Evolutionary conservation across 2,888 invertebrate genomes (phyloP), one percentile per base, ranked within the genome.

Genomic region (Pediacus dermestoides): DNA sequence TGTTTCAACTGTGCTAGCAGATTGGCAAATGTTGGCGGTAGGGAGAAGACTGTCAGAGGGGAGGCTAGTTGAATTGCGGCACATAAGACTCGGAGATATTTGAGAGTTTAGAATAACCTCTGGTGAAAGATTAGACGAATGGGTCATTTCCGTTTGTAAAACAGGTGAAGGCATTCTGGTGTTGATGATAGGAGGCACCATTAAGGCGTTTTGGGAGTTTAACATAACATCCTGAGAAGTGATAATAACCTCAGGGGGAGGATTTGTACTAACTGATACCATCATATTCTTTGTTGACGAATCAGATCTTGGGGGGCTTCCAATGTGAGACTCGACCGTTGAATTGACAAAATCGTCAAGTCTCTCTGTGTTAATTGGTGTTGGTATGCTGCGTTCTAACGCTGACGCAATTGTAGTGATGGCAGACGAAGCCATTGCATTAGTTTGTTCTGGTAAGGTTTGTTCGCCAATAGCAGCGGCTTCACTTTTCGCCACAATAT

Each of bases 51-150:
- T 3, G 55, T 38, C 10, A 61, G 37, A 1, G 62, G 40, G 14
- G 53, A 41, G 13, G 64, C 62, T 42, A 53, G 63, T 25, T 51
- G 48, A 14, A 60, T 38, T n/a, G 46, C 57, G 68, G 42, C 76
- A 77, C 60, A 82, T 74, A 63, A 81, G 66, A 48, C 74, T 75
- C 1, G 81, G 80, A 1, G 81, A 77, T 39, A 81, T 73, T 35
- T 75, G 74, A 3, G 78, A 71, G 66, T 73, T 78, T 47, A 82
- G 70, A 42, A 82, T 81, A 11, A 76, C 75, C 45, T 81, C 80
- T 1, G 78, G 70, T 1, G 76, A 68, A 6, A 75, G 64, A 55
- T 70, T 67, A 3, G 73, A 63, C 1, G 62, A 60, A 18, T 63
- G 63, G 63, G 12, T 30, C 13, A 46, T 68, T 64, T 68, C 77